Evolutionary conservation across 2,888 invertebrate species (phyloP).

Genomic region (Lasioglossum zephyrum): DNA sequence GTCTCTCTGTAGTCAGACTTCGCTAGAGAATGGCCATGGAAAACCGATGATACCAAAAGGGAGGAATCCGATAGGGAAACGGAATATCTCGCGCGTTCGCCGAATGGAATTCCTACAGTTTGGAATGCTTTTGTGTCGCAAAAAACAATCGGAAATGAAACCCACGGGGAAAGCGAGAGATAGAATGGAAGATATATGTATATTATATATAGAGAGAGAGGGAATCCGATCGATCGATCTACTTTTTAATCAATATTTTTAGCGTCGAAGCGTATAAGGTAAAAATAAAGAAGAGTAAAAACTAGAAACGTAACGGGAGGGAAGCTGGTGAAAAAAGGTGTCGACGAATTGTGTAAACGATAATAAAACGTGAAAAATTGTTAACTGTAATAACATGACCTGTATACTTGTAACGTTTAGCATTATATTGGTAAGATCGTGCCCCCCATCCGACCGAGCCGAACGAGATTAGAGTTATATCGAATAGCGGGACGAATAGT

Average conservation of each 20-base stretch:
- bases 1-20: conserved; percentile 29
- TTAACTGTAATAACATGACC: conserved; percentile 82
- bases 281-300: conserved; percentile 14
- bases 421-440: conserved; percentile 83
- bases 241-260: conserved; percentile 78
- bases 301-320: conserved; percentile 45
- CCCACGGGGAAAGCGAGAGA: background rate
- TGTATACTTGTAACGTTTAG: conserved; percentile 84
- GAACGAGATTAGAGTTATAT: conserved; percentile 62
- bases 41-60: background rate
- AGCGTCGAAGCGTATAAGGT: conserved; percentile 76
- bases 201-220: background rate
- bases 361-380: conserved; percentile 79
- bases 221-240: conserved; percentile 71
- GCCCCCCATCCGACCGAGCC: conserved; percentile 75
- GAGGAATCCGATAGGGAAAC: conserved; percentile 22
- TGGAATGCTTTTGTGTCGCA: conserved; percentile 67
- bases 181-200: background rate
- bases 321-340: conserved; percentile 7
- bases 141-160: conserved; percentile 52
- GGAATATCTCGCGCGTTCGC: conserved; percentile 42
- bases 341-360: conserved; percentile 78
- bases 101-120: conserved; percentile 72
- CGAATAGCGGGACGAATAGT: conserved; percentile 59
- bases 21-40: conserved; percentile 29